These are phyloP conservation scores for Buceros bicornis DNA, from an alignment of 2,797 vertebrate species.

Conservation along the genomic window DNA sequence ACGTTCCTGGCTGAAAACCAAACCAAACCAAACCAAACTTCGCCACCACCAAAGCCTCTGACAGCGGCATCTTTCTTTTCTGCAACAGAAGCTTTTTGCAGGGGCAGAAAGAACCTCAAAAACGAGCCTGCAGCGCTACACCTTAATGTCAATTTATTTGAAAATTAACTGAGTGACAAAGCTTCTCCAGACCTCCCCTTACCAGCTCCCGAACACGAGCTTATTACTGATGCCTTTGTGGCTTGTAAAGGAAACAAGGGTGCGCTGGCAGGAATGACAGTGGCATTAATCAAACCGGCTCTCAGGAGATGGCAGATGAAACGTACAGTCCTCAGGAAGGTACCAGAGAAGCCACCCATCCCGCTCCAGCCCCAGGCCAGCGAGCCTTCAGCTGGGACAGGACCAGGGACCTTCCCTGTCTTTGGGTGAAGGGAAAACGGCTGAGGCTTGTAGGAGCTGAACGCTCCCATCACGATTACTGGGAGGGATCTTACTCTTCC, in stretches of 20 bases:
- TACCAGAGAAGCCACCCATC: not conserved
- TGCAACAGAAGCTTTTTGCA: not conserved
- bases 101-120: not conserved
- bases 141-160: not conserved
- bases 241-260: not conserved
- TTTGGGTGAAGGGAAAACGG: not conserved
- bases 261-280: not conserved
- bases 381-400: not conserved
- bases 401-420: not conserved
- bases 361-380: fast-evolving
- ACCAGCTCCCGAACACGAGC: not conserved
- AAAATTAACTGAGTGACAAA: not conserved
- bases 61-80: not conserved
- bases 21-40: not conserved
- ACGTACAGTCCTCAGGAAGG: not conserved
- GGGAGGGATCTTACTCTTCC: not conserved
- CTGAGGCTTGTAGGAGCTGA: not conserved
- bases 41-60: not conserved
- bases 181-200: not conserved
- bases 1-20: not conserved
- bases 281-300: not conserved
- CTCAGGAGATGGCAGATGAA: not conserved
- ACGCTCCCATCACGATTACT: not conserved
- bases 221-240: not conserved
- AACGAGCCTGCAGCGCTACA: not conserved